Conservation (phyloP, 2,113 vertebrate species). For the Dicerorhinus sumatrensis region DNA sequence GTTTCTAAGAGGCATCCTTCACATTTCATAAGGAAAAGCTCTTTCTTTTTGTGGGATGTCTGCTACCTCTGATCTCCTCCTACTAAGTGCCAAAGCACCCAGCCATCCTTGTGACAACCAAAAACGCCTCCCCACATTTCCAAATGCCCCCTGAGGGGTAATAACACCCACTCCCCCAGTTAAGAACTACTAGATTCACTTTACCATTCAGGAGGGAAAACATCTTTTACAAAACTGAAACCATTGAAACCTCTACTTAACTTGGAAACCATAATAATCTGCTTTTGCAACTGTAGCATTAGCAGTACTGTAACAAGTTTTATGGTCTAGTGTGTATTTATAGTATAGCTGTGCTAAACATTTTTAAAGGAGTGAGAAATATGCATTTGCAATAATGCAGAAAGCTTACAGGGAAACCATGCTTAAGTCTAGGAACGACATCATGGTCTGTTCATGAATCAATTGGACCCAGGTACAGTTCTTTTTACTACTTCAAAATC, state of each 20-base stretch:
- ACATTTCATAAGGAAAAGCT: background rate
- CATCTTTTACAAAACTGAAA: slow-evolving; percentile 23
- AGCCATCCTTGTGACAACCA: background rate
- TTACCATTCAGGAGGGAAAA: background rate
- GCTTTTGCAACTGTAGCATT: background rate
- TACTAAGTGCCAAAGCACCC: background rate
- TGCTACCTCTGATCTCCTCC: background rate
- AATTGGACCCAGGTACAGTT: background rate
- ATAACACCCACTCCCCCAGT: background rate
- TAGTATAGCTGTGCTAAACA: background rate
- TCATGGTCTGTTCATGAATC: background rate
- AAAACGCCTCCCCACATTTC: background rate
- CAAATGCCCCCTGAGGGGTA: background rate
- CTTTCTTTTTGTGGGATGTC: background rate
- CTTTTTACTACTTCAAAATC: background rate
- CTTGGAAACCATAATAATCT: background rate
- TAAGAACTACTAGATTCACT: background rate
- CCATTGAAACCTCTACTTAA: background rate
- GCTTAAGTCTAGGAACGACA: background rate
- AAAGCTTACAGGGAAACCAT: background rate
- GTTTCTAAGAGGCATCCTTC: background rate
- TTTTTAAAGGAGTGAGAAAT: slow-evolving; percentile 48
- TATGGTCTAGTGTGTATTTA: background rate
- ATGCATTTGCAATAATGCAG: background rate
- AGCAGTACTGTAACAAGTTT: background rate